phyloP scores from a whole-genome alignment of 92 coral and sea anemone species.

The Desmophyllum pertusum region DNA sequence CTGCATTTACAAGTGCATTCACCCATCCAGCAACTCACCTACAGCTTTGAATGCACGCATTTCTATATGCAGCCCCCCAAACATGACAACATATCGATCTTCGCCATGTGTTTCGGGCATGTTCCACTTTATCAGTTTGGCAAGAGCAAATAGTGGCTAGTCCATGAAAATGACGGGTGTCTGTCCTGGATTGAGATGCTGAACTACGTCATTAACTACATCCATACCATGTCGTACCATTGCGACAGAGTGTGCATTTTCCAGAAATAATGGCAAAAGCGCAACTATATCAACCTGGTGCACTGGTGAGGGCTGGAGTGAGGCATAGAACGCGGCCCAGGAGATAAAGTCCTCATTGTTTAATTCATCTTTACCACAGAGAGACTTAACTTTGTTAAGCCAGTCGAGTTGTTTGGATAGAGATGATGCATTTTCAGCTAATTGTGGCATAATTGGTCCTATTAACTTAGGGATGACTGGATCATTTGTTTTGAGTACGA shows the following conservation, averaged over 20 bases:
- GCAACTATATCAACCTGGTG: slow-evolving; percentile 37
- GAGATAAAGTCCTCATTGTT: slow-evolving; percentile 38
- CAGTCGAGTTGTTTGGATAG: slow-evolving; percentile 40
- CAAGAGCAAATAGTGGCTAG: slow-evolving; percentile 47
- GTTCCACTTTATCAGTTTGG: slow-evolving; percentile 53
- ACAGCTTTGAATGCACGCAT: slow-evolving; percentile 44
- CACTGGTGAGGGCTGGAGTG: slow-evolving; percentile 27
- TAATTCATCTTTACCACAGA: slow-evolving; percentile 43
- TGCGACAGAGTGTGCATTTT: slow-evolving; percentile 41
- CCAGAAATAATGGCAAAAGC: slow-evolving; percentile 43
- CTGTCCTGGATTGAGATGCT: slow-evolving; percentile 62
- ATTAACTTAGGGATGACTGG: slow-evolving; percentile 39
- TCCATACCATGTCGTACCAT: slow-evolving; percentile 46
- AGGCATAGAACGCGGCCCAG: slow-evolving; percentile 64
- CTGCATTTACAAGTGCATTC: slow-evolving; percentile 49
- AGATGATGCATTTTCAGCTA: slow-evolving; percentile 19
- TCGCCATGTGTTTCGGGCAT: slow-evolving; percentile 36
- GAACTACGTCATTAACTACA: slow-evolving; percentile 48
- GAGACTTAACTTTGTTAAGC: slow-evolving; percentile 31
- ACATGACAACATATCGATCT: slow-evolving; percentile 57
- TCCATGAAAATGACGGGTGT: slow-evolving; percentile 55
- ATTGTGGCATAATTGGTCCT: slow-evolving; percentile 51
- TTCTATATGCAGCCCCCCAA: slow-evolving; percentile 66
- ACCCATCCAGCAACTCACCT: slow-evolving; percentile 65
- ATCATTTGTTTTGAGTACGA: slow-evolving; percentile 31